Conservation (phyloP, 2,113 vertebrate species). For the Anguilla japonica region DNA sequence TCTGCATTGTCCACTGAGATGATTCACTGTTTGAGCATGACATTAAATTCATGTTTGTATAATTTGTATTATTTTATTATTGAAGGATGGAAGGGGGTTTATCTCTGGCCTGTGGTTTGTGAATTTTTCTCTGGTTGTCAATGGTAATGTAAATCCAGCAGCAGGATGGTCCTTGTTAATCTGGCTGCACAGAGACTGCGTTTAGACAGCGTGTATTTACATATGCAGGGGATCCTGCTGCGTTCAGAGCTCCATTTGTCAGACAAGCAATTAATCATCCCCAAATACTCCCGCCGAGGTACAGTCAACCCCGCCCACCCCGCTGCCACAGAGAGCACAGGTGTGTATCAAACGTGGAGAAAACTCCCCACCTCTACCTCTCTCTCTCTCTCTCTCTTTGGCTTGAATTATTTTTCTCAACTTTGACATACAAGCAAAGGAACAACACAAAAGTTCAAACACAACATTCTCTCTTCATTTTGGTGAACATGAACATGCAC, state of each 20-base stretch:
- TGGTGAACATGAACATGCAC: no score
- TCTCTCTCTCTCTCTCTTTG: background rate
- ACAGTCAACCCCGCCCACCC: constrained; percentile 76
- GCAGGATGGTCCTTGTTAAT: constrained; percentile 78
- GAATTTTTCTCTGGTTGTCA: constrained; percentile 49
- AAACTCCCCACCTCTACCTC: constrained; percentile 43
- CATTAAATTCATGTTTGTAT: background rate
- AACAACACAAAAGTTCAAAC: no score
- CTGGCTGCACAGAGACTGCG: constrained; percentile 74
- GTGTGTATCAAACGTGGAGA: constrained; percentile 77
- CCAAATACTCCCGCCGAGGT: constrained; percentile 80
- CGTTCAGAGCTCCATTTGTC: constrained; percentile 76
- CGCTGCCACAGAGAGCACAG: constrained; percentile 79
- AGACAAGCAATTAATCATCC: constrained; percentile 97
- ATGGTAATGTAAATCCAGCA: constrained; percentile 69
- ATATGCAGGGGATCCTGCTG: constrained; percentile 86
- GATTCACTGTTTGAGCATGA: background rate
- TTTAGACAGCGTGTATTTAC: constrained; percentile 84
- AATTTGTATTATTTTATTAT: constrained; percentile 27
- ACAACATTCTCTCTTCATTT: background rate
- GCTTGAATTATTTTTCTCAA: no score
- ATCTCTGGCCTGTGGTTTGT: constrained; percentile 41
- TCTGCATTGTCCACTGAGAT: background rate
- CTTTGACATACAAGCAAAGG: no score
- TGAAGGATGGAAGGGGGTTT: constrained; percentile 52